Conservation (phyloP, 2,113 vertebrate species). For the Morone chrysops region DNA sequence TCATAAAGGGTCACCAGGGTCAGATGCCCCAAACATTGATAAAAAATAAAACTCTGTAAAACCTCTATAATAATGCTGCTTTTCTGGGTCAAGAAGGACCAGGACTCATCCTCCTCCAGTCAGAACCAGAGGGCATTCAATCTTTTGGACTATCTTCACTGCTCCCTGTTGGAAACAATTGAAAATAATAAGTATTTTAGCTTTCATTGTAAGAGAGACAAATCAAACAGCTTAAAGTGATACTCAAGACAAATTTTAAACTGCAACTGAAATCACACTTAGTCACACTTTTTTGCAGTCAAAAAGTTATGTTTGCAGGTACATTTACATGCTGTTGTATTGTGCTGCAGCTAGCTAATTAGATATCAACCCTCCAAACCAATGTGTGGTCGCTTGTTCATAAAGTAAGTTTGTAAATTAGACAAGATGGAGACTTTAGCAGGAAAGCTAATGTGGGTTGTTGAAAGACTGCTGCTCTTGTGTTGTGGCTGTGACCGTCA, state of each 20-base stretch:
- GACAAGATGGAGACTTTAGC: background rate
- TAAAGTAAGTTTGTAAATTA: no score
- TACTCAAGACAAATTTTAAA: background rate
- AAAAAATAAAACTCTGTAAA: constrained; percentile 80
- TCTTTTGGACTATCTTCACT: constrained; percentile 81
- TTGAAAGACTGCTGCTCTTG: background rate
- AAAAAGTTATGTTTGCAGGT: no score
- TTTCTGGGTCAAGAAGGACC: constrained; percentile 55
- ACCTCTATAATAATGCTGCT: constrained; percentile 69
- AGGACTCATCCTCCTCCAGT: constrained; percentile 41
- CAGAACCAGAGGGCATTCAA: constrained; percentile 59
- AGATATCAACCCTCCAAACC: no score
- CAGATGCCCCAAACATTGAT: constrained; percentile 64
- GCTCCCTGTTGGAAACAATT: constrained; percentile 77
- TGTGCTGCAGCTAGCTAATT: no score
- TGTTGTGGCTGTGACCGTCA: background rate
- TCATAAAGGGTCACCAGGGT: constrained; percentile 74
- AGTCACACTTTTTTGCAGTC: background rate
- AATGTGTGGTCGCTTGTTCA: no score
- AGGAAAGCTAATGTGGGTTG: background rate
- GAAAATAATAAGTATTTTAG: background rate
- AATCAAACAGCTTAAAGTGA: background rate
- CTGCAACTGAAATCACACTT: background rate
- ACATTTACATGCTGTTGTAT: no score
- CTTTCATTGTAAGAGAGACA: background rate